phyloP scores from a whole-genome alignment of 2,113 vertebrate genomes.

The Hippocampus zosterae region DNA sequence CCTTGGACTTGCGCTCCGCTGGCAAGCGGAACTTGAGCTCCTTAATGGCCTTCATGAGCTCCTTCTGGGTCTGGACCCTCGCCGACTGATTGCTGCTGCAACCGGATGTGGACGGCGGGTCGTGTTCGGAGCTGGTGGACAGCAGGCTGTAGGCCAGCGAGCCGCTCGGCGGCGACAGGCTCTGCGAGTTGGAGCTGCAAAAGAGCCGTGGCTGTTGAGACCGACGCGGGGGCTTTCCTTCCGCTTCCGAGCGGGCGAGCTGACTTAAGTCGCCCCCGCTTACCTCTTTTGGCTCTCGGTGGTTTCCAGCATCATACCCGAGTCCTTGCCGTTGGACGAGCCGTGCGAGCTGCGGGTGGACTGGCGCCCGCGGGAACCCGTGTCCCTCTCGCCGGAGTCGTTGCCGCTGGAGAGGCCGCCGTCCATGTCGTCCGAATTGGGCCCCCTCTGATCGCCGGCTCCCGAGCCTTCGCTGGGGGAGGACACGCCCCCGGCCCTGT shows the following conservation, averaged over 20 bases:
- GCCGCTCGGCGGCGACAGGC: slow-evolving; percentile 82
- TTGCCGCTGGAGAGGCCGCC: slow-evolving; percentile 80
- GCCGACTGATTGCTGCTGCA: slow-evolving; percentile 89
- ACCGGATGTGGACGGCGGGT: slow-evolving; percentile 86
- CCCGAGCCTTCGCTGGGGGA: slow-evolving; percentile 54
- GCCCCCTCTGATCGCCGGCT: slow-evolving; percentile 49
- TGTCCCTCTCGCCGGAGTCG: slow-evolving; percentile 77
- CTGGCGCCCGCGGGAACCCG: slow-evolving; percentile 60
- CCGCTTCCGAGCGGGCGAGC: background rate
- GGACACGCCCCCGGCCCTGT: slow-evolving; percentile 9
- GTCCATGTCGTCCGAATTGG: slow-evolving; percentile 79
- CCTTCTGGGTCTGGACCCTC: slow-evolving; percentile 83
- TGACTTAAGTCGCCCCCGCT: background rate
- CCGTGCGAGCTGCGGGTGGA: slow-evolving; percentile 77
- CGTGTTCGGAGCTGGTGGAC: slow-evolving; percentile 81
- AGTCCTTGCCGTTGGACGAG: slow-evolving; percentile 84
- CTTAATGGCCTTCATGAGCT: slow-evolving; percentile 83
- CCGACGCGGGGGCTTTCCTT: background rate
- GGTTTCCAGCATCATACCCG: slow-evolving; percentile 79
- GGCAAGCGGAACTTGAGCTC: slow-evolving; percentile 87
- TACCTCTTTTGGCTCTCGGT: slow-evolving; percentile 84
- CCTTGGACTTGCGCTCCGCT: slow-evolving; percentile 74
- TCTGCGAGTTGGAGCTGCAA: slow-evolving; percentile 83
- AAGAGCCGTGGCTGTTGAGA: background rate
- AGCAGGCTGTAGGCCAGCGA: slow-evolving; percentile 86